Evolutionary conservation across 2,113 vertebrate species (phyloP).

Genomic region (Pachypanchax playfairii): DNA sequence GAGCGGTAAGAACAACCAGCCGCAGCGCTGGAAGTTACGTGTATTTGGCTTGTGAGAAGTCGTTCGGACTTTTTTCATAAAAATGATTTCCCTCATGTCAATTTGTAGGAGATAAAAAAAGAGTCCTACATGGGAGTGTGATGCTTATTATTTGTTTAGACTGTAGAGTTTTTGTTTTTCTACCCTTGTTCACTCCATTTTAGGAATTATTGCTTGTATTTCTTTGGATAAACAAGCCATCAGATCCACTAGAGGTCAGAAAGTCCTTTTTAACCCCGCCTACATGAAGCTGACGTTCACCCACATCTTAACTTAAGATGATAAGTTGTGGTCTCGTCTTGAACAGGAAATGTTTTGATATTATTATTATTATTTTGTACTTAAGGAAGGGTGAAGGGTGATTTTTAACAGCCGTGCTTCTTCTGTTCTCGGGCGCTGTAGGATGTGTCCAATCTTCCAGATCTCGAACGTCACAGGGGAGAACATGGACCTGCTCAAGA

Average conservation of each 20-base stretch:
- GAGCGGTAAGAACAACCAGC: constrained; percentile 82
- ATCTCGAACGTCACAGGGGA: constrained; percentile 96
- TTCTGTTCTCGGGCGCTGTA: constrained; percentile 48
- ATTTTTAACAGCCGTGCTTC: neutral
- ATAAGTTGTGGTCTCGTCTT: neutral
- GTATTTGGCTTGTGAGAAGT: neutral
- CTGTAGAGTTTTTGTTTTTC: no score
- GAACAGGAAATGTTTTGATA: neutral
- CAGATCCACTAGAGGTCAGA: no score
- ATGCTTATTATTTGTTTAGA: no score
- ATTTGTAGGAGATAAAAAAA: no score
- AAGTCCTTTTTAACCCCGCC: neutral
- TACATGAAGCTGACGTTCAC: neutral
- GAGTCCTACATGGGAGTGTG: no score
- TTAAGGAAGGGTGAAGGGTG: neutral
- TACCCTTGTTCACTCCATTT: no score
- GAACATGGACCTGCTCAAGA: constrained; percentile 94
- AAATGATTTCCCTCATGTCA: neutral
- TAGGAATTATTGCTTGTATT: no score
- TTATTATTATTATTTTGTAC: neutral
- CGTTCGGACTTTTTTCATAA: neutral
- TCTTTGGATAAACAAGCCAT: no score
- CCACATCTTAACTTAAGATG: neutral
- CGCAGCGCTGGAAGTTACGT: no score
- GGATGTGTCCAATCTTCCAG: constrained; percentile 98